Evolutionary conservation across 2,797 vertebrate species (phyloP), one percentile per base, ranked within the genome.

Genomic region (Leuciscus waleckii): DNA sequence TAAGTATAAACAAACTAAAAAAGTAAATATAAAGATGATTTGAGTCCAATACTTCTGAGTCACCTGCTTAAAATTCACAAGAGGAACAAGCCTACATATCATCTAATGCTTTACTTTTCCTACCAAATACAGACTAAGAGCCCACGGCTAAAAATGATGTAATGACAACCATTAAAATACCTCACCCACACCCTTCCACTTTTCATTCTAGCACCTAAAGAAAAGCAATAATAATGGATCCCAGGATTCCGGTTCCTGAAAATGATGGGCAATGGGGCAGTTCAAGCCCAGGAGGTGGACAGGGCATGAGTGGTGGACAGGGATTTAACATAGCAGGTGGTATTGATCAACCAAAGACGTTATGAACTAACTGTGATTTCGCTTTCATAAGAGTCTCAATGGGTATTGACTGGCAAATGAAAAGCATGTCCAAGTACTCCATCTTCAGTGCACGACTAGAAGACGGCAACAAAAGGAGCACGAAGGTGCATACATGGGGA

Each of bases 291-390:
- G 71, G 69, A 68, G 75, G 63, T 86, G 68, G 56, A 84, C 39
- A 68, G 69, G 78, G 39, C 73, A 39, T 67, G 81, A 83, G 82
- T 85, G 63, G 63, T 86, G 79, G 90, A 90, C 87, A 61, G 83
- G 91, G 87, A 90, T 87, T 87, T 92, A 91, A 89, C 81, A 39
- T 83, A 87, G 92, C 91, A 94, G 94, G 92, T 93, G 90, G 88
- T 93, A 95, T 95, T 70, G 94, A 95, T 95, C 92, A 94, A 89
- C 90, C 92, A 91, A 93, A 92, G 90, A 93, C 93, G 92, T 93
- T 95, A 94, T 95, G 94, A 95, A 95, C 92, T 91, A 89, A 91
- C 92, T 94, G 93, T 94, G 93, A 94, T 95, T 95, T 94, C 90
- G 90, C 91, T 94, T 95, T 95, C 93, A 95, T 92, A 92, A 90